phyloP scores from a whole-genome alignment of 2,888 invertebrate species.

The Chironomus riparius region DNA sequence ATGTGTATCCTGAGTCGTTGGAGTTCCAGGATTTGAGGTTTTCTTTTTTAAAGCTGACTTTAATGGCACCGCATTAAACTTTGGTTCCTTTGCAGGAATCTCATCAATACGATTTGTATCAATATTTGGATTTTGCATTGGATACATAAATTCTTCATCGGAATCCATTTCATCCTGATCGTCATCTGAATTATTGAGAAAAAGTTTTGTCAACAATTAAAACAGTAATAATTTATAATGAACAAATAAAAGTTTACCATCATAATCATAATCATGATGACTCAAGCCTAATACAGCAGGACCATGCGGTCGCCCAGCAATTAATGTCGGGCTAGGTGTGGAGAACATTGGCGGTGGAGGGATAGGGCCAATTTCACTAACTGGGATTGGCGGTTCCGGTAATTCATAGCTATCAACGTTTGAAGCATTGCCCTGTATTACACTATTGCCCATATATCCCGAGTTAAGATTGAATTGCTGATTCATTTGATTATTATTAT shows the following conservation, averaged over 20 bases:
- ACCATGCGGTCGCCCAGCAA: constrained; percentile 47
- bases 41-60: constrained; percentile 89
- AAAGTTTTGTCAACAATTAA: not conserved
- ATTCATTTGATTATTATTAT: constrained; percentile 28
- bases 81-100: constrained; percentile 87
- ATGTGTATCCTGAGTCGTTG: constrained; percentile 53
- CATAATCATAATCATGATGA: constrained; percentile 22
- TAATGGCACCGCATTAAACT: constrained; percentile 81
- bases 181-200: constrained; percentile 31
- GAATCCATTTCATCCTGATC: constrained; percentile 60
- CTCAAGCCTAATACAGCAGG: constrained; percentile 28
- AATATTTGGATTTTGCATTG: constrained; percentile 56
- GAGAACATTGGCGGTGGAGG: constrained; percentile 95
- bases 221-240: not conserved
- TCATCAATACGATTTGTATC: constrained; percentile 82
- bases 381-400: constrained; percentile 84
- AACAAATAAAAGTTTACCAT: not conserved
- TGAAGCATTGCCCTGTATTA: constrained; percentile 31
- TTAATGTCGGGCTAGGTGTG: constrained; percentile 67
- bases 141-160: constrained; percentile 54
- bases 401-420: constrained; percentile 48
- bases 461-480: constrained; percentile 25
- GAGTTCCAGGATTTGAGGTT: constrained; percentile 59
- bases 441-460: constrained; percentile 8
- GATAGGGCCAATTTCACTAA: constrained; percentile 88